A percentile compares a stretch with the other conserved stretches of the same genome.
phyloP scores from a whole-genome alignment of 2,113 vertebrate species.

The Eulacestoma nigropectus region DNA sequence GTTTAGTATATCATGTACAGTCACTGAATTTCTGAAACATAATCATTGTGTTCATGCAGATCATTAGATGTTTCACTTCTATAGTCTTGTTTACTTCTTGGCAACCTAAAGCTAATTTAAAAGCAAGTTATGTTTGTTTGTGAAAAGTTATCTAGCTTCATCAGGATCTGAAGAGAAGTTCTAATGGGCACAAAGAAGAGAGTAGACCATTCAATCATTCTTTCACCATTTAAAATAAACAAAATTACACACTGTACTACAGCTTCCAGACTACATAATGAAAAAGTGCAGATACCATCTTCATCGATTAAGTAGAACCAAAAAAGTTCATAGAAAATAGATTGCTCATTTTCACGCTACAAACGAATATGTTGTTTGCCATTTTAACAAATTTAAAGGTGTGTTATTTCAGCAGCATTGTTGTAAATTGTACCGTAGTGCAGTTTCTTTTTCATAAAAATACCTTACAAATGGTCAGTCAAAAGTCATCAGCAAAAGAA shows the following conservation, averaged over 20 bases:
- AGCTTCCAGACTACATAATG: slow-evolving; percentile 69
- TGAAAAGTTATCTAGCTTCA: slow-evolving; percentile 54
- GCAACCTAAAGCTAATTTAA: slow-evolving; percentile 70
- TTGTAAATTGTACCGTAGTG: slow-evolving; percentile 87
- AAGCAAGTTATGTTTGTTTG: slow-evolving; percentile 61
- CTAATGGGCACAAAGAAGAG: slow-evolving; percentile 72
- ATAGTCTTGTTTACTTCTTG: slow-evolving; percentile 56
- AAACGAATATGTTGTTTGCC: slow-evolving; percentile 71
- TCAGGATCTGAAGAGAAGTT: slow-evolving; percentile 59
- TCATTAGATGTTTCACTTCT: slow-evolving; percentile 64
- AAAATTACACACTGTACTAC: slow-evolving; percentile 67
- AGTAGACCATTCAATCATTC: slow-evolving; percentile 67
- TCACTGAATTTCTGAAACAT: slow-evolving; percentile 67
- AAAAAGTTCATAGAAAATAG: slow-evolving; percentile 82
- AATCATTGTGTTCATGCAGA: slow-evolving; percentile 73
- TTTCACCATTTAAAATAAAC: slow-evolving; percentile 68
- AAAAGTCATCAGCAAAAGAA: slow-evolving; percentile 85
- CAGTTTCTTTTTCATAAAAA: slow-evolving; percentile 86
- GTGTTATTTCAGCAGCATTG: slow-evolving; percentile 90
- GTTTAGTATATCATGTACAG: slow-evolving; percentile 70
- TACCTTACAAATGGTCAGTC: slow-evolving; percentile 86
- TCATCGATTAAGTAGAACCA: slow-evolving; percentile 73
- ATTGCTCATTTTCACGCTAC: slow-evolving; percentile 79
- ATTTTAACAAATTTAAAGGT: slow-evolving; percentile 81
- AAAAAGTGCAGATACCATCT: slow-evolving; percentile 72